Evolutionary conservation across 2,113 vertebrate genomes (phyloP), one percentile per base, ranked within the genome.

Genomic region (Ailuropoda melanoleuca): DNA sequence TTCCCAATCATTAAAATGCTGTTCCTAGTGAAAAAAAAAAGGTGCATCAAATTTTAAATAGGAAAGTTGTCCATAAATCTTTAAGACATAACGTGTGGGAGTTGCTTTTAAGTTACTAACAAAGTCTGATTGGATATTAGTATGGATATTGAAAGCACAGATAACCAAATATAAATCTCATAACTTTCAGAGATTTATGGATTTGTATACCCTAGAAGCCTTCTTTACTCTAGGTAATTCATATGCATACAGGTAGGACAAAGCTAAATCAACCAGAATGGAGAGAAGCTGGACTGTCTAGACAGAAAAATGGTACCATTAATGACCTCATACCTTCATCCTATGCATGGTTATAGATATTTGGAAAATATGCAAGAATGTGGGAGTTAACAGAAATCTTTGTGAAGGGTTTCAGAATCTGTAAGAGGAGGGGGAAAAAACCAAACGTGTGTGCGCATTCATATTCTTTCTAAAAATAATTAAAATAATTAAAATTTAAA

Each of bases 1-100:
- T 4, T 80, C 37, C 46, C 9, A 26, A 92, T 75, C 56, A 37
- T 58, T 94, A 81, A 81, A 43, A 56, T 31, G 6, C 3, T 4
- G 17, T 70, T 85, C 58, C 34, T 53, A 53, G 86, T 89, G 86
- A 19, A 77, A 37, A 68, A 58, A 90, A 97, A 96, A 93, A 34
- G 8, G 17, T 19, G 0, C 43, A 48, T 11, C 43, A 31, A 81
- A 37, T 83, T 74, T 90, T 87, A 85, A 43, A 43, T 6, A 91
- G 58, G 23, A 37, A 88, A n/a, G 3, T 53, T 83, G 34, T 3
- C 43, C 58, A 60, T 83, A 60, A 78, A 90, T 62, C 50, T 84
- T 88, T 13, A 58, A 72, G 64, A 80, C 39, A 56, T 1, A 81
- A 53, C 75, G 64, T 18, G 19, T 62, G 24, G 9, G 2, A 60